These are phyloP conservation scores for Gymnopithys bicolor DNA, from an alignment of 2,797 vertebrate species.

Conservation along the genomic window DNA sequence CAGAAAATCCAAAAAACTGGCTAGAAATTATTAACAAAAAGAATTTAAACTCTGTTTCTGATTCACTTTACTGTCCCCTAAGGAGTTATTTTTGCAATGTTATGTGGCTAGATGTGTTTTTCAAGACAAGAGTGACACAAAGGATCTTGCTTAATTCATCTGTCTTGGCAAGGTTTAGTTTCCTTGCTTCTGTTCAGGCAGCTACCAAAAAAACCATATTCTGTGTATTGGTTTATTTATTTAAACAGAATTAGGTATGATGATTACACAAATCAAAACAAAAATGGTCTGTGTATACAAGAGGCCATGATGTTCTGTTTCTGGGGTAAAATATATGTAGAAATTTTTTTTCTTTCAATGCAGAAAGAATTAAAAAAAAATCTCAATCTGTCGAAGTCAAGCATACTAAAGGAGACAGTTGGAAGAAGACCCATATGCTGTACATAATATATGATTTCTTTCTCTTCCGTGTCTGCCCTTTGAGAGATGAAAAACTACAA, in stretches of 20 bases:
- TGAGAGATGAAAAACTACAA: slow-evolving; percentile 46
- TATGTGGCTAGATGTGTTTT: background rate
- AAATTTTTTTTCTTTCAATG: background rate
- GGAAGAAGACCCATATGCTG: background rate
- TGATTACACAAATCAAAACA: background rate
- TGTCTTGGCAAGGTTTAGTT: background rate
- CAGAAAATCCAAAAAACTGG: background rate
- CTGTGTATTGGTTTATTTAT: background rate
- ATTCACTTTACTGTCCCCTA: background rate
- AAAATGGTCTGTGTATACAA: background rate
- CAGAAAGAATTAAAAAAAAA: background rate
- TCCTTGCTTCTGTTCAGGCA: background rate
- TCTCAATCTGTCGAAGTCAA: background rate
- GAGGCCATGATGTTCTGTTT: background rate
- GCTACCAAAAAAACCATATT: background rate
- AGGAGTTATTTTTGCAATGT: background rate
- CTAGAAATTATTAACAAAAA: background rate
- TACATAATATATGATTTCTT: background rate
- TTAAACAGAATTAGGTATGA: background rate
- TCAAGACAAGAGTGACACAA: background rate
- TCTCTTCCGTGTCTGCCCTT: background rate
- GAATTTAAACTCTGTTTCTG: background rate
- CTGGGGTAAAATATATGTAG: background rate
- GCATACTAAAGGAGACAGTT: background rate
- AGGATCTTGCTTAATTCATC: background rate